Percentiles rank a stretch among this genome's conserved stretches.
Evolutionary conservation across 2,888 invertebrate genomes (phyloP).

Genomic region (Protula sp.): DNA sequence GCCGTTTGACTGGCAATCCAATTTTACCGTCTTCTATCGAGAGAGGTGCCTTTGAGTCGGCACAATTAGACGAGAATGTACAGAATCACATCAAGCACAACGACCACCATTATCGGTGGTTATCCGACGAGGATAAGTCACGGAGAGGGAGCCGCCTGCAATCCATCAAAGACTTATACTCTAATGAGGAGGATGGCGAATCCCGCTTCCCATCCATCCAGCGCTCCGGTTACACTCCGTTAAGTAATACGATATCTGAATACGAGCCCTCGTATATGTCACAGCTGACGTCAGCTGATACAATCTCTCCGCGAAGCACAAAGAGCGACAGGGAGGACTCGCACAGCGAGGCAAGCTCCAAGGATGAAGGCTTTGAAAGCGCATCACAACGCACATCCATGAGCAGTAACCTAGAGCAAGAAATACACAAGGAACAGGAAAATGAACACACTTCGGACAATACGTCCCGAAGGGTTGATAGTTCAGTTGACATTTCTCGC

Average conservation of each 20-base stretch:
- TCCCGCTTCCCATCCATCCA: not conserved
- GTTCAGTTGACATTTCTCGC: slow-evolving; percentile 13
- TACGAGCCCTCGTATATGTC: not conserved
- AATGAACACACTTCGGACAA: not conserved
- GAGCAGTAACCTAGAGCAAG: slow-evolving; percentile 42
- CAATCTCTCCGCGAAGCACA: slow-evolving; percentile 5
- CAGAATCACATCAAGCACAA: not conserved
- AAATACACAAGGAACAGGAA: not conserved
- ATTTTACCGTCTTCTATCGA: not conserved
- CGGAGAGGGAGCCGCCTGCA: slow-evolving; percentile 2
- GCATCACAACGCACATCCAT: slow-evolving; percentile 48
- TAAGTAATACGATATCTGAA: not conserved
- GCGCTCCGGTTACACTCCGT: not conserved
- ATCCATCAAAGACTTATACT: slow-evolving; percentile 3
- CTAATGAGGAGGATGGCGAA: slow-evolving; percentile 1
- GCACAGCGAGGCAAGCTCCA: slow-evolving; percentile 9
- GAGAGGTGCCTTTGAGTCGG: not conserved
- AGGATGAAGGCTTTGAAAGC: slow-evolving; percentile 50
- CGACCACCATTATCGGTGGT: too few relatives aligned
- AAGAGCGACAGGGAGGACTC: slow-evolving; percentile 13
- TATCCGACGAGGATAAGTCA: not conserved
- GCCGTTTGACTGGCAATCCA: not conserved
- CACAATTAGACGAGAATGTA: not conserved
- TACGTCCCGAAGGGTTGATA: not conserved
- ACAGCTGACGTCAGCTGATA: not conserved